phyloP scores from a whole-genome alignment of 2,888 invertebrate genomes.

The Hirtodrosophila confusa region DNA sequence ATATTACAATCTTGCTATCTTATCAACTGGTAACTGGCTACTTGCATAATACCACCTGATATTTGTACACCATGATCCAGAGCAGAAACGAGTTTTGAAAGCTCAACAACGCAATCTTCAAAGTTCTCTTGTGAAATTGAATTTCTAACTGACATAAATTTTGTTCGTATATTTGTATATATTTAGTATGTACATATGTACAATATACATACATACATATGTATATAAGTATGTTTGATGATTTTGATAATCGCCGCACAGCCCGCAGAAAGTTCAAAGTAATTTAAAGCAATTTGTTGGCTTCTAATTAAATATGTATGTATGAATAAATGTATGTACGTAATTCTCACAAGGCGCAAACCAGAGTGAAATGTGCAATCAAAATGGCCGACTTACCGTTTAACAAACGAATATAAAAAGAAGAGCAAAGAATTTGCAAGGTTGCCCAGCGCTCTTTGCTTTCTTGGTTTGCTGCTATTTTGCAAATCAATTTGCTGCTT shows the following conservation, averaged over 20 bases:
- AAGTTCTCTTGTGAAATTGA: slow-evolving; percentile 43
- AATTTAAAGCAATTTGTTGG: slow-evolving; percentile 37
- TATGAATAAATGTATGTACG: slow-evolving; percentile 1
- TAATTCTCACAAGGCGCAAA: slow-evolving; percentile 26
- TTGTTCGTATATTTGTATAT: slow-evolving; percentile 2
- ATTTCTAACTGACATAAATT: slow-evolving; percentile 47
- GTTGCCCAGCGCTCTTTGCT: slow-evolving; percentile 25
- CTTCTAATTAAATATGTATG: slow-evolving; percentile 7
- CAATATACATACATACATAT: neutral
- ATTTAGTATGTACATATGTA: too few species aligned
- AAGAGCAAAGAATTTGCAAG: slow-evolving; percentile 45
- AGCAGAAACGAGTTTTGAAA: slow-evolving; percentile 52
- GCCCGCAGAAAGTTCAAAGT: slow-evolving; percentile 43
- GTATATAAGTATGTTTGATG: slow-evolving; percentile 5
- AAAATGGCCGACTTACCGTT: slow-evolving; percentile 74
- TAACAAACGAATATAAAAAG: slow-evolving; percentile 43
- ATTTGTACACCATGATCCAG: neutral
- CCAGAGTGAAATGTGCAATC: slow-evolving; percentile 47
- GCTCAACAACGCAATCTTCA: slow-evolving; percentile 31
- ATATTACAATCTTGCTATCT: too few species aligned
- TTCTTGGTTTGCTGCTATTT: slow-evolving; percentile 15
- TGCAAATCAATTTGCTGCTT: slow-evolving; percentile 45
- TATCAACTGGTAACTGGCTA: too few species aligned
- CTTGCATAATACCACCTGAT: too few species aligned
- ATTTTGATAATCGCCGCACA: too few species aligned